A percentile compares a stretch with the other conserved stretches of the same genome.
Conservation (phyloP, 1,140 invertebrate genomes). For the Holotrichia oblita region DNA sequence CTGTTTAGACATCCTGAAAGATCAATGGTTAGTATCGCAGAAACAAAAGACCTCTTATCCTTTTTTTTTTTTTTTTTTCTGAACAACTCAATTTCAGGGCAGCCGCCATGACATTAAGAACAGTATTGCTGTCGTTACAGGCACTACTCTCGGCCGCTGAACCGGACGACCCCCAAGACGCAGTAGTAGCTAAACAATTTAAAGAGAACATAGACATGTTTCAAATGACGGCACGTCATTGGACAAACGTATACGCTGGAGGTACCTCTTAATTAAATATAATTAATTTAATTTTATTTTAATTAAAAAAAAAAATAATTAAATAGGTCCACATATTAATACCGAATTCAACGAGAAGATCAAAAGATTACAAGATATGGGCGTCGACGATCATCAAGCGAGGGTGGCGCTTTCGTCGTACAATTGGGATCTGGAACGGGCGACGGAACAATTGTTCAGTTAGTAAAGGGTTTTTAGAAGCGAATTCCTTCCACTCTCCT, state of each 20-base stretch:
- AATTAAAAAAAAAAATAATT: too few relatives aligned
- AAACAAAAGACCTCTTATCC: too few relatives aligned
- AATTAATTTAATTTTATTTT: too few relatives aligned
- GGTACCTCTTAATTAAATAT: slow-evolving; percentile 68
- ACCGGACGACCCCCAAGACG: slow-evolving; percentile 96
- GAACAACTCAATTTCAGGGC: slow-evolving; percentile 72
- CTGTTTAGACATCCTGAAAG: slow-evolving; percentile 99
- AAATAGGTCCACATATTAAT: slow-evolving; percentile 76
- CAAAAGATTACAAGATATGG: slow-evolving; percentile 84
- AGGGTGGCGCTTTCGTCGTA: slow-evolving; percentile 86
- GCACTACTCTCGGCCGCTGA: slow-evolving; percentile 91
- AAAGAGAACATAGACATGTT: slow-evolving; percentile 91
- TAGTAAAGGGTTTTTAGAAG: slow-evolving; percentile 65
- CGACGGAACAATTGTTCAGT: slow-evolving; percentile 89
- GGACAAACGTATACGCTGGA: slow-evolving; percentile 94
- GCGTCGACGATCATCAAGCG: slow-evolving; percentile 84
- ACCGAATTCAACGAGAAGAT: slow-evolving; percentile 85
- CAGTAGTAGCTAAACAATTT: slow-evolving; percentile 95
- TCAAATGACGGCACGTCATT: slow-evolving; percentile 88
- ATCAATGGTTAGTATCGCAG: slow-evolving; percentile 88
- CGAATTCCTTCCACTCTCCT: neutral
- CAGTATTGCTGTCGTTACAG: slow-evolving; percentile 93
- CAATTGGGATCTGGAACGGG: slow-evolving; percentile 89
- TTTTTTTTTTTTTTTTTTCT: slow-evolving; percentile 26
- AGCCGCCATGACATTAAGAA: slow-evolving; percentile 97